A percentile compares a stretch with the other conserved stretches of the same genome.
Conservation (phyloP, 2,888 invertebrate genomes). For the Dilophus febrilis region DNA sequence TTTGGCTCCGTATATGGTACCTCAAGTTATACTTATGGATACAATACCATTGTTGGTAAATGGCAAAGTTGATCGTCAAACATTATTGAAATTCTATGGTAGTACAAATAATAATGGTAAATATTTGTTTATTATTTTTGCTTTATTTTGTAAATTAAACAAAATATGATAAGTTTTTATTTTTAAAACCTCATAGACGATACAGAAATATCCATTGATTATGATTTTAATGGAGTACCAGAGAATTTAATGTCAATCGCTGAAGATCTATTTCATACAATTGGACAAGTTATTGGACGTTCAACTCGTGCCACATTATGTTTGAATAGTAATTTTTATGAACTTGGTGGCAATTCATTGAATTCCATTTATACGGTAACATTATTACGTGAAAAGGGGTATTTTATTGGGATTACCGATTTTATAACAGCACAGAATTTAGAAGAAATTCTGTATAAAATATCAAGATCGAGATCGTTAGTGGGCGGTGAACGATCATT, state of each 20-base stretch:
- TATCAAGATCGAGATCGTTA: constrained; percentile 23
- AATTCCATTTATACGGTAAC: constrained; percentile 74
- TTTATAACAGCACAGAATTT: constrained; percentile 57
- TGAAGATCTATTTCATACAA: constrained; percentile 51
- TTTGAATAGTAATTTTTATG: constrained; percentile 57
- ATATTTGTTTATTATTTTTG: constrained; percentile 8
- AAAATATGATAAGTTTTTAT: neutral
- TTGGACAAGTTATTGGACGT: constrained; percentile 52
- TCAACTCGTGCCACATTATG: constrained; percentile 44
- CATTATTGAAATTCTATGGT: constrained; percentile 55
- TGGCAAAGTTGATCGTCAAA: constrained; percentile 73
- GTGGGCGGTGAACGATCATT: constrained; percentile 17
- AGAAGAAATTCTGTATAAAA: constrained; percentile 46
- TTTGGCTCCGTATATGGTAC: constrained; percentile 63
- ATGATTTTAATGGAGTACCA: constrained; percentile 48
- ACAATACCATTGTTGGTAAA: constrained; percentile 66
- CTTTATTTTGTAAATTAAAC: neutral
- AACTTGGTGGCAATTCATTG: constrained; percentile 71
- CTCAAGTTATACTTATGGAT: constrained; percentile 56
- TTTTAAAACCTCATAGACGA: constrained; percentile 27
- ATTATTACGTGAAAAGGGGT: constrained; percentile 56
- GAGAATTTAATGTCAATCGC: constrained; percentile 42
- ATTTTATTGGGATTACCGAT: constrained; percentile 64
- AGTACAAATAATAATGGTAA: constrained; percentile 50
- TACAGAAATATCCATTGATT: constrained; percentile 37